A percentile compares a stretch with the other conserved stretches of the same genome.
Conservation (phyloP, 2,888 invertebrate genomes). For the Chrysopilus asiliformis region DNA sequence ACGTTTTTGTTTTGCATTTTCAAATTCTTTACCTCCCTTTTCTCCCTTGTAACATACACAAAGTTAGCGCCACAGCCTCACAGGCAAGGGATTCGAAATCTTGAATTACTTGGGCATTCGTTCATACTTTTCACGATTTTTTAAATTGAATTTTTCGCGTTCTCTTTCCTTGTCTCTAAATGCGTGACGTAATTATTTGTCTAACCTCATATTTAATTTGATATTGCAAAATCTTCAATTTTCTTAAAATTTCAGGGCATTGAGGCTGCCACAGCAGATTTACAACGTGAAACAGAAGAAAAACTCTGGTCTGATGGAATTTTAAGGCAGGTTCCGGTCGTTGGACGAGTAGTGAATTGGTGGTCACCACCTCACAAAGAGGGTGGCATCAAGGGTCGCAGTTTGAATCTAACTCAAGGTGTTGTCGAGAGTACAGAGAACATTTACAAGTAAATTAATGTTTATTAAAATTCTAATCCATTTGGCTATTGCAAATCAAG, state of each 20-base stretch:
- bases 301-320: conserved; percentile 90
- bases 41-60: too few relatives aligned
- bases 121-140: too few relatives aligned
- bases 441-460: conserved; percentile 41
- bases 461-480: neutral
- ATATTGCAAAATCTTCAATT: conserved; percentile 4
- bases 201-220: too few relatives aligned
- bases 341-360: conserved; percentile 91
- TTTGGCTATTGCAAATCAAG: too few relatives aligned
- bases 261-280: conserved; percentile 81
- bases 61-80: too few relatives aligned
- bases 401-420: conserved; percentile 63
- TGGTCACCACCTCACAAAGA: conserved; percentile 80
- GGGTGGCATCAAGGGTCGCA: conserved; percentile 65
- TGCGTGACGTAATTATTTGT: too few relatives aligned
- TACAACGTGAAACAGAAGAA: conserved; percentile 81
- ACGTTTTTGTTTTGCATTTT: too few relatives aligned
- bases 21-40: too few relatives aligned
- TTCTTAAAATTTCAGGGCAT: conserved; percentile 49
- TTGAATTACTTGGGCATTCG: too few relatives aligned
- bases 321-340: conserved; percentile 84
- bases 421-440: conserved; percentile 71
- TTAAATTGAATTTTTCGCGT: too few relatives aligned
- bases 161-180: too few relatives aligned
- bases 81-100: too few relatives aligned